These are phyloP conservation scores for Gandaritis pyraliata DNA, from an alignment of 2,888 invertebrate species.

Conservation along the genomic window DNA sequence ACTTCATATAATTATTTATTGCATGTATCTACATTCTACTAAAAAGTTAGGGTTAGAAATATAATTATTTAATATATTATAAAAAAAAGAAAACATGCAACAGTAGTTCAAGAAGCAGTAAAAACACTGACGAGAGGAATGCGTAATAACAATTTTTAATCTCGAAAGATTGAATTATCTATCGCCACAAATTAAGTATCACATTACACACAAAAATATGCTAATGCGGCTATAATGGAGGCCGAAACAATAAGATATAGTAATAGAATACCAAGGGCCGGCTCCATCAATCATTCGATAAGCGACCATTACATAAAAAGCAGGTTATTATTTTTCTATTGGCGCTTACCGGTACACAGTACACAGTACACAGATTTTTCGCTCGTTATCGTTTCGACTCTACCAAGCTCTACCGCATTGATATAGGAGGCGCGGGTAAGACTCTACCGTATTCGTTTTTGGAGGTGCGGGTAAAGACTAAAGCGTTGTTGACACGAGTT, in stretches of 20 bases:
- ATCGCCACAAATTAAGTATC: conserved; percentile 46
- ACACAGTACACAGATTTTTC: too few relatives aligned
- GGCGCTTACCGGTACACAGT: neutral
- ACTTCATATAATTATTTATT: too few relatives aligned
- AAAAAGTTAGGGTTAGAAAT: too few relatives aligned
- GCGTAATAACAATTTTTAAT: conserved; percentile 29
- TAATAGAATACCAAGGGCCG: conserved; percentile 79
- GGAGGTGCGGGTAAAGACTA: too few relatives aligned
- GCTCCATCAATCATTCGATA: conserved; percentile 76
- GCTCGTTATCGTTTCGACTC: too few relatives aligned
- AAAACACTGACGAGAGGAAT: conserved; percentile 1
- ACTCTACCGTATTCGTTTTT: too few relatives aligned
- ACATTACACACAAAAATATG: conserved; percentile 60
- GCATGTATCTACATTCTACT: too few relatives aligned
- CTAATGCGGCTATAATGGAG: conserved; percentile 76
- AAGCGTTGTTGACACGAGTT: too few relatives aligned
- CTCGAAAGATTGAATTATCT: conserved; percentile 34
- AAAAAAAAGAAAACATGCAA: neutral
- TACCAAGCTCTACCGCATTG: too few relatives aligned
- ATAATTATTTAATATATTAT: neutral
- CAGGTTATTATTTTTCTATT: conserved; percentile 5
- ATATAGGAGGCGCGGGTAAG: too few relatives aligned
- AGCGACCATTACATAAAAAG: conserved; percentile 13
- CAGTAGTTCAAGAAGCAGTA: neutral
- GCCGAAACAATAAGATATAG: conserved; percentile 73